Evolutionary conservation across 2,113 vertebrate genomes (phyloP), one percentile per base, ranked within the genome.

Genomic region (Psilopsiagon aymara): DNA sequence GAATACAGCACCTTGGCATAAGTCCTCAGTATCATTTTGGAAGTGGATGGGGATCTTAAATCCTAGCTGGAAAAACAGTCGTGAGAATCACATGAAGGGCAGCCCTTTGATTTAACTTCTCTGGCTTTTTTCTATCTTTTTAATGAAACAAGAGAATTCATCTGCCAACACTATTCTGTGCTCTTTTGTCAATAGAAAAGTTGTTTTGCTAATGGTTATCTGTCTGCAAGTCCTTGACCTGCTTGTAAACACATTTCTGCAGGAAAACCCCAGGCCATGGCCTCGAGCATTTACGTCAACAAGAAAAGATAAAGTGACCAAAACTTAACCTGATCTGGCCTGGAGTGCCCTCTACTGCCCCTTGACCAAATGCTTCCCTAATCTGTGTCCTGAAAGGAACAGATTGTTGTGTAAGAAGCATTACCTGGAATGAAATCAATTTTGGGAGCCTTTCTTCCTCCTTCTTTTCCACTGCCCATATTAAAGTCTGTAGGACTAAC

Each of bases 151-250:
- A 96, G 96, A 93, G 93, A 97, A 98, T 97, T 98, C 96, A 97
- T 98, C 97, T 88, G 97, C 96, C 97, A 97, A 96, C 13, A 28
- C 94, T 97, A 97, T 97, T 94, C 97, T 97, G 94, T 96, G 71
- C 95, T 96, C 94, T 97, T 97, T 97, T 98, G 97, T 98, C 98
- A 99, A 98, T 97, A 97, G 98, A 96, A 98, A 98, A 98, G 97
- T 98, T 98, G 99, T 98, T 99, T 98, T 98, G 98, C 98, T 99
- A 99, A 99, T 99, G 98, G 98, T 98, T 99, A 99, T 99, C 99
- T 99, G 98, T 98, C 98, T 98, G 96, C 97, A 98, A 99, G 99
- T 99, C 99, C 99, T 99, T 99, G 99, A 99, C 99, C 99, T 98
- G 98, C 97, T 98, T 99, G 99, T 99, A 99, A 99, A 99, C 99